Evolutionary conservation across 2,113 vertebrate species (phyloP), one percentile per base, ranked within the genome.

Genomic region (Morphnarchus princeps): DNA sequence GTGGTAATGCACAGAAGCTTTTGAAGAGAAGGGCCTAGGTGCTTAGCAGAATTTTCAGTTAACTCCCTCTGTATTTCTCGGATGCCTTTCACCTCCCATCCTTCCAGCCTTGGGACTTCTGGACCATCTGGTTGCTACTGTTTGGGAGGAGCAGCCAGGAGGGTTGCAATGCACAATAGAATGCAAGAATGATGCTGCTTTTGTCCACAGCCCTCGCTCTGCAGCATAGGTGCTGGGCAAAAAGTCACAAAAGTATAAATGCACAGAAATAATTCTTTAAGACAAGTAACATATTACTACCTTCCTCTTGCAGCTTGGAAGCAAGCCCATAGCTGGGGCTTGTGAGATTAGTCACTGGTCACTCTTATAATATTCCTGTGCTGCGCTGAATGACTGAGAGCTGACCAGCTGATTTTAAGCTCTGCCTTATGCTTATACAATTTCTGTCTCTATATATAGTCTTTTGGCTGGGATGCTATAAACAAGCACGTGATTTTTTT

Each of bases 91-190:
- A 43, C 34, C 59, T 89, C 26, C 71, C 47, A 4, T n/a, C 34
- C 61, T 40, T 42, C n/a, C 36, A 49, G 13, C 16, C 26, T 11
- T 7, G 49, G 36, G 22, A 10, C 31, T 32, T 38, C 16, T 31
- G 77, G 40, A 38, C 32, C 38, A 1, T 8, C 20, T 32, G 58
- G 20, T 42, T 47, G 55, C 71, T 84, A 54, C 58, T 54, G 55
- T 31, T 22, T 28, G 50, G 69, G 69, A 38, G 16, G 66, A 65
- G 31, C 77, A 54, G 36, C 47, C 25, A 9, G 31, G 58, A 62
- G 61, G 55, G 26, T 34, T 71, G 50, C 21, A 8, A 1, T 2
- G 2, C 3, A 1, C 38, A 14, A 1, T 2, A 40, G 70, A 49
- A 31, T 2, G 10, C 66, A 7, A 52, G n/a, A 32, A 18, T 5